A percentile compares a stretch with the other conserved stretches of the same genome.
Conservation (phyloP, 2,797 vertebrate species). For the Gobionotothen gibberifrons region DNA sequence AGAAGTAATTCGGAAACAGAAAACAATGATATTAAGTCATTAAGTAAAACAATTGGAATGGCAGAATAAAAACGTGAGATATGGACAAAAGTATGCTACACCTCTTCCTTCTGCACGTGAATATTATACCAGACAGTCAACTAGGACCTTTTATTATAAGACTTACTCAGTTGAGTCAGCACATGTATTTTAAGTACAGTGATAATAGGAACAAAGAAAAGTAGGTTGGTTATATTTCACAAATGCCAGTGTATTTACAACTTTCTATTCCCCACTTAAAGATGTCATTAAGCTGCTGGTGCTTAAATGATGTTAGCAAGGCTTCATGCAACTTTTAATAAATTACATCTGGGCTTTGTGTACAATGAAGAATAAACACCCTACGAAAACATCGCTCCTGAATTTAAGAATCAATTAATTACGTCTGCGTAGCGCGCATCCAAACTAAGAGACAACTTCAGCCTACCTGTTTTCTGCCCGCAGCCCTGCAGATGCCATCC, state of each 20-base stretch:
- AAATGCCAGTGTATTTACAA: constrained; percentile 1
- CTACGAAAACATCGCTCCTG: neutral
- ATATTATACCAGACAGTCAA: too few relatives aligned
- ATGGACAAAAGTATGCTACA: too few relatives aligned
- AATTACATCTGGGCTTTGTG: neutral
- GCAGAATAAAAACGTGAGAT: too few relatives aligned
- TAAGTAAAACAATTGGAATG: too few relatives aligned
- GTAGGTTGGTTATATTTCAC: neutral
- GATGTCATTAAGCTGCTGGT: constrained; percentile 77
- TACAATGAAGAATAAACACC: neutral
- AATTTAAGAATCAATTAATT: neutral
- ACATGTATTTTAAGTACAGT: neutral
- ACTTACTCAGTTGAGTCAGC: neutral
- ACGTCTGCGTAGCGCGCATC: neutral
- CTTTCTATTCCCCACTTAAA: neutral
- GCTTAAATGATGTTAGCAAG: constrained; percentile 65
- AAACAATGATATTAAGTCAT: too few relatives aligned
- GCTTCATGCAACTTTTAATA: neutral
- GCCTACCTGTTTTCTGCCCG: constrained; percentile 64
- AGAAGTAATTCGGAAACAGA: too few relatives aligned
- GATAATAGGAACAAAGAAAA: neutral
- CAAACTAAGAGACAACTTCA: constrained; percentile 43
- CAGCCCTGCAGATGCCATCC: constrained; percentile 40
- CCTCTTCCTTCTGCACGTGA: too few relatives aligned
- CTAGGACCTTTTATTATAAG: neutral